These are phyloP conservation scores for Helicoverpa armigera DNA, from an alignment of 1,140 invertebrate species.

Conservation along the genomic window DNA sequence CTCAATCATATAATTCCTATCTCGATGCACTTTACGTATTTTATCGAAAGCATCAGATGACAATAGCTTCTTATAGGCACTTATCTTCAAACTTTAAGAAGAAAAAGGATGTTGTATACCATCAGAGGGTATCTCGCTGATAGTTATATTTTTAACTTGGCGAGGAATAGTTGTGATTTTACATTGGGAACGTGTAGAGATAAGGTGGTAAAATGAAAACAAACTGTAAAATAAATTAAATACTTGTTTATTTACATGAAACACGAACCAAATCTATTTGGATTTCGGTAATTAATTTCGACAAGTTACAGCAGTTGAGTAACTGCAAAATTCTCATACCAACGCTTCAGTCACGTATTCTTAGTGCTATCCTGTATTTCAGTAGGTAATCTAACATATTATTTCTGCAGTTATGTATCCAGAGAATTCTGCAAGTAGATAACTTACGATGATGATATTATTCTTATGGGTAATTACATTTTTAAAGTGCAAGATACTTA, in stretches of 20 bases:
- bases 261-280: conserved; percentile 83
- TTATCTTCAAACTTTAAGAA: no score
- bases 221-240: conserved; percentile 74
- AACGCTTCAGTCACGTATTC: conserved; percentile 18
- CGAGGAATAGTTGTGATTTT: no score
- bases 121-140: no score
- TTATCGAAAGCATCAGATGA: no score
- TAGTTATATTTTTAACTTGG: no score
- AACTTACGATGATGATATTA: conserved; percentile 32
- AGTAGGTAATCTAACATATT: conserved; percentile 14
- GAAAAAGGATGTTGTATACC: no score
- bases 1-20: no score
- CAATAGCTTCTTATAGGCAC: no score
- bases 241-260: conserved; percentile 86
- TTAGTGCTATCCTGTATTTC: conserved; percentile 12
- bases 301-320: conserved; percentile 77
- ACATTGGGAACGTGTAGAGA: no score
- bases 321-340: conserved; percentile 68
- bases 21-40: no score
- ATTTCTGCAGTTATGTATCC: conserved; percentile 21
- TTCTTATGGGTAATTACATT: conserved; percentile 45
- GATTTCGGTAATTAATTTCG: conserved; percentile 80
- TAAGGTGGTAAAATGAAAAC: conserved; percentile 58
- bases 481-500: conserved; percentile 49
- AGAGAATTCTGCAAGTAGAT: conserved; percentile 45